A percentile compares a stretch with the other conserved stretches of the same genome.
phyloP scores from a whole-genome alignment of 2,888 invertebrate genomes.

The Lepidonotus clava region DNA sequence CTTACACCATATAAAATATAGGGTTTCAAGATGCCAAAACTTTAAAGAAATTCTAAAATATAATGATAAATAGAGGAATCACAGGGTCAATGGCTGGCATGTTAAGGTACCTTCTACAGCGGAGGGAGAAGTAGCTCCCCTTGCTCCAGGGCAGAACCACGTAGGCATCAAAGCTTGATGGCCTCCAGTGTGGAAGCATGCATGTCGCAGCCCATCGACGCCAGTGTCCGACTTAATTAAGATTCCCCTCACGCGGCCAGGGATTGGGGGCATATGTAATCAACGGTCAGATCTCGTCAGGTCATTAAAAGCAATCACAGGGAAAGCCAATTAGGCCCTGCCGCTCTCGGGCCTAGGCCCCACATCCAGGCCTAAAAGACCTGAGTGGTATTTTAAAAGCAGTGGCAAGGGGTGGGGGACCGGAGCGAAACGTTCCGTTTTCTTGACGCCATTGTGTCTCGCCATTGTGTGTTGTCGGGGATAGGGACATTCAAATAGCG shows the following conservation, averaged over 20 bases:
- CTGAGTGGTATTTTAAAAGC: neutral
- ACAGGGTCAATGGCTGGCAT: too few species aligned
- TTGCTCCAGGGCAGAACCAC: too few species aligned
- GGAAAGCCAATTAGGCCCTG: slow-evolving; percentile 25
- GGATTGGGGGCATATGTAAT: slow-evolving; percentile 32
- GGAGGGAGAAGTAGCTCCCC: too few species aligned
- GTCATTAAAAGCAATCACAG: slow-evolving; percentile 42
- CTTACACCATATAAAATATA: too few species aligned
- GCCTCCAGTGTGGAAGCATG: too few species aligned
- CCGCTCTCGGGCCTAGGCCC: neutral
- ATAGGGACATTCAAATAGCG: slow-evolving; percentile 29
- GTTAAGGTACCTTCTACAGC: too few species aligned
- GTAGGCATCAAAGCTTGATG: too few species aligned
- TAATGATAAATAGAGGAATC: too few species aligned
- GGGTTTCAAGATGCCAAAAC: too few species aligned
- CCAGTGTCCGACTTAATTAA: neutral
- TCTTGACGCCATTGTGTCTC: neutral
- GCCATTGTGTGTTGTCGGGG: neutral
- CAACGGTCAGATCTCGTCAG: slow-evolving; percentile 43
- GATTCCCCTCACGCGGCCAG: neutral
- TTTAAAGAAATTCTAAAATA: too few species aligned
- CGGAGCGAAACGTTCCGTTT: neutral
- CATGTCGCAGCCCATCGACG: neutral
- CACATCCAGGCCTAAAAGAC: neutral
- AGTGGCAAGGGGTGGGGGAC: neutral